phyloP scores from a whole-genome alignment of 2,113 vertebrate species.

The Sphyrna mokarran region DNA sequence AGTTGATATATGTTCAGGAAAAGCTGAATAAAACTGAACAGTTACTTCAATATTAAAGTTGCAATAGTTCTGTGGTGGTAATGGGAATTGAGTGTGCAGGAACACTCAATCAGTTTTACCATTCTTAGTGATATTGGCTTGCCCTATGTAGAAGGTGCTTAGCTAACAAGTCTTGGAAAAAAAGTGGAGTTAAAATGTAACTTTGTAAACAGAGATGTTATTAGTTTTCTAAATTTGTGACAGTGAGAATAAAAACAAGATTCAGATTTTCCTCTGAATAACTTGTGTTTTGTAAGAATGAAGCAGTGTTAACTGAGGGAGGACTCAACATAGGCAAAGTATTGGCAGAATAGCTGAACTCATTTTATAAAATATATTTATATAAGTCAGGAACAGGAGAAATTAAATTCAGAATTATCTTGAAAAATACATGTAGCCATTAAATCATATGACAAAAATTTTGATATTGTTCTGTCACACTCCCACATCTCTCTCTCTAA shows the following conservation, averaged over 20 bases:
- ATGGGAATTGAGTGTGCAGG: background rate
- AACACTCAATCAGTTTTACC: background rate
- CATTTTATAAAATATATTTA: background rate
- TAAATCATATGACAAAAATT: background rate
- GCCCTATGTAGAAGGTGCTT: background rate
- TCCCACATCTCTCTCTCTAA: background rate
- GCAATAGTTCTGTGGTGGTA: background rate
- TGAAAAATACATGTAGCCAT: background rate
- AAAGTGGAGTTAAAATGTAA: background rate
- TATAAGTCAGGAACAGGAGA: background rate
- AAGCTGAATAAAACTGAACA: background rate
- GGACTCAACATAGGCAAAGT: background rate
- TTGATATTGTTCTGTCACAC: background rate
- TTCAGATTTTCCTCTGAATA: background rate
- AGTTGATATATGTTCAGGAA: background rate
- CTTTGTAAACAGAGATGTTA: background rate
- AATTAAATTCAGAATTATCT: background rate
- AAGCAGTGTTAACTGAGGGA: background rate
- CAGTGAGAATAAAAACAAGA: background rate
- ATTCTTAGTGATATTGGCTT: background rate
- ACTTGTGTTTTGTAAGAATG: background rate
- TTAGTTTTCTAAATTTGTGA: background rate
- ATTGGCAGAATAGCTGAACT: background rate
- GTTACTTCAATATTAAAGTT: background rate
- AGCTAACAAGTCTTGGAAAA: background rate